Conservation (phyloP, 2,113 vertebrate species). For the Periophthalmus modestus region DNA sequence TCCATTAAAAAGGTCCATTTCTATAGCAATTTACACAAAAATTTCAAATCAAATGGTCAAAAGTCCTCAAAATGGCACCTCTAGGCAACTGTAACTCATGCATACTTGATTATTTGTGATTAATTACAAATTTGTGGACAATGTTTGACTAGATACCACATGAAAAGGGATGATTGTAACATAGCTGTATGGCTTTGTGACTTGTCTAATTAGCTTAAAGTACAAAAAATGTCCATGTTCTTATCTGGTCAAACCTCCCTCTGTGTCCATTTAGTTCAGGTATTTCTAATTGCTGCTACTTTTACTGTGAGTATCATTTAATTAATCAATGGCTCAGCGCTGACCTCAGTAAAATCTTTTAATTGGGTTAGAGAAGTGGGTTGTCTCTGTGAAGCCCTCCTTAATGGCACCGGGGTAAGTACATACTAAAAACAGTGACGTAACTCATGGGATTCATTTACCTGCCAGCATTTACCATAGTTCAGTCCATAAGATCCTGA, state of each 20-base stretch:
- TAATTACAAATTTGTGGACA: not conserved
- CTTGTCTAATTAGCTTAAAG: not conserved
- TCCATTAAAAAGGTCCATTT: no score
- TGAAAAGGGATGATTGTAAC: not conserved
- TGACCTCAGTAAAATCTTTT: conserved; percentile 11
- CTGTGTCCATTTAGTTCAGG: conserved; percentile 7
- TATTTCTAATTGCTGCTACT: conserved; percentile 6
- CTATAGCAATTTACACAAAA: no score
- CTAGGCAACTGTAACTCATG: no score
- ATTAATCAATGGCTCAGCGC: conserved; percentile 5
- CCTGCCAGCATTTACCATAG: not conserved
- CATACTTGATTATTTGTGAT: no score
- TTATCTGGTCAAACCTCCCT: conserved; percentile 7
- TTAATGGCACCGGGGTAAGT: not conserved
- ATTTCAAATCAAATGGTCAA: no score
- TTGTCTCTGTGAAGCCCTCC: not conserved
- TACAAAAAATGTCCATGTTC: not conserved
- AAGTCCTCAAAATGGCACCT: no score
- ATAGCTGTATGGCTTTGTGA: not conserved
- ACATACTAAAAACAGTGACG: not conserved
- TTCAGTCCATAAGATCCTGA: not conserved
- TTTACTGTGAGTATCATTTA: conserved; percentile 14
- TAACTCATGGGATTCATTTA: not conserved
- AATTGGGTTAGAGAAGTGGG: conserved; percentile 9
- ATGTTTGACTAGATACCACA: not conserved